phyloP scores from a whole-genome alignment of 2,888 invertebrate genomes.

The Drosophila anomalata region DNA sequence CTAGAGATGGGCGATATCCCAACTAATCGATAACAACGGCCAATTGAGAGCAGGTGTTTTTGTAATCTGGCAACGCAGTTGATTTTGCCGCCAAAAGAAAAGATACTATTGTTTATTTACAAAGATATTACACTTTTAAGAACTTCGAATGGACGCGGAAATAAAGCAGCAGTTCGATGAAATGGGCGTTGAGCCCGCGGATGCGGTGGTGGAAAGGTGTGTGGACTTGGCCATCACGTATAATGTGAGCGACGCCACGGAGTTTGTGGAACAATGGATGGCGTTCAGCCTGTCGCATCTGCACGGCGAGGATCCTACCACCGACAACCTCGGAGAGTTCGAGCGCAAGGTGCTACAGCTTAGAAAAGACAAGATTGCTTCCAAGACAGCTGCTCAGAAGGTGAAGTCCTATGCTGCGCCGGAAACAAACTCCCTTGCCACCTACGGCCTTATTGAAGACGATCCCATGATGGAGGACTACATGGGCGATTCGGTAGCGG shows the following conservation, averaged over 20 bases:
- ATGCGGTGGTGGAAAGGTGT: slow-evolving; percentile 86
- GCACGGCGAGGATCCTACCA: slow-evolving; percentile 86
- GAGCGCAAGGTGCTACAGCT: slow-evolving; percentile 87
- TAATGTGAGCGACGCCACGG: slow-evolving; percentile 87
- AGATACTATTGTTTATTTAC: slow-evolving; percentile 13
- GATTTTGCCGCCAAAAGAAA: slow-evolving; percentile 37
- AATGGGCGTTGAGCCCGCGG: slow-evolving; percentile 86
- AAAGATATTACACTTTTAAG: not conserved
- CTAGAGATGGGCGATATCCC: slow-evolving; percentile 6
- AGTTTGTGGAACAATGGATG: slow-evolving; percentile 91
- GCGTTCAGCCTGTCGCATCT: slow-evolving; percentile 89
- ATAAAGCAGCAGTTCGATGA: slow-evolving; percentile 86
- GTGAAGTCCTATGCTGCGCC: slow-evolving; percentile 39
- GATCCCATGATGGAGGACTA: slow-evolving; percentile 73
- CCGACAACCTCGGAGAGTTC: slow-evolving; percentile 86
- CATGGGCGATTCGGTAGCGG: slow-evolving; percentile 52
- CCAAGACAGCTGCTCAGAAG: slow-evolving; percentile 54
- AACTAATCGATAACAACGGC: not conserved
- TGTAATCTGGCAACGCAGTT: slow-evolving; percentile 3
- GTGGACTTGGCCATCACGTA: slow-evolving; percentile 88
- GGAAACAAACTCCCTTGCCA: slow-evolving; percentile 65
- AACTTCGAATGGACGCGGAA: slow-evolving; percentile 81
- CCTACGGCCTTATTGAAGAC: slow-evolving; percentile 76
- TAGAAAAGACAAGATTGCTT: slow-evolving; percentile 84
- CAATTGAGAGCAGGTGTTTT: not conserved